Base-by-base conservation (phyloP, 2,888 invertebrate genomes). In the Ametastegia equiseti region DNA sequence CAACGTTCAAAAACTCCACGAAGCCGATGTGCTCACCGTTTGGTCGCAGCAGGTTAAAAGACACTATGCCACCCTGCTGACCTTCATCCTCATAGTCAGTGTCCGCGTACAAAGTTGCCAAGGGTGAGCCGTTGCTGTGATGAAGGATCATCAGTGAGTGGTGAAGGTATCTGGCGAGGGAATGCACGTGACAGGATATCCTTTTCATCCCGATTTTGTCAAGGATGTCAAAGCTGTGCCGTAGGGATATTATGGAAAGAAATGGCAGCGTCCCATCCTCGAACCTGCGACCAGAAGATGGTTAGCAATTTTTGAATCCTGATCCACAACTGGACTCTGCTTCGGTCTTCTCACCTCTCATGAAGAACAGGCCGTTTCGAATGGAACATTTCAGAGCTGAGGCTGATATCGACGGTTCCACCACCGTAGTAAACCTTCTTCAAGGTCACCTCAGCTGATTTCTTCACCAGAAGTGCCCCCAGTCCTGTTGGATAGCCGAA, bases 401-500 rank as follows among this genome's bases (percentile, higher is more conserved):
- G 93, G 13, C 96, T 95, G 88, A 98, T 95, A 88, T 97, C 94
- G 11, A 99, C 97, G 1, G 98, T 98, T 9, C 99, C 99, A 54
- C 99, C 99, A 27, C 98, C 98, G 93, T 97, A 98, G 91, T 97
- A 98, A 80, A 91, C 92, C 88, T 96, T 96, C 82, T 93, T 92
- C 83, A 98, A 92, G 9, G 94, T 92, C 87, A 92, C 82, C 50
- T 92, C 92, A 89, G 94, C 95, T 27, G 92, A 90, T 88, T 96
- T 96, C 88, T 93, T 95, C 0, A 98, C 96, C 80, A 99, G 89
- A 27, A 98, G 91, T 13, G 97, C 98, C 42, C 99, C 99, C 23
- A 99, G 92, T 2, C 99, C 99, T 77, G 98, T 98, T 1, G 99
- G 99, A 91, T 96, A 98, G 27, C 97, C 97, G 93, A 99, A 99